Evolutionary conservation across 2,888 invertebrate species (phyloP).

Genomic region (Melanchra persicariae): DNA sequence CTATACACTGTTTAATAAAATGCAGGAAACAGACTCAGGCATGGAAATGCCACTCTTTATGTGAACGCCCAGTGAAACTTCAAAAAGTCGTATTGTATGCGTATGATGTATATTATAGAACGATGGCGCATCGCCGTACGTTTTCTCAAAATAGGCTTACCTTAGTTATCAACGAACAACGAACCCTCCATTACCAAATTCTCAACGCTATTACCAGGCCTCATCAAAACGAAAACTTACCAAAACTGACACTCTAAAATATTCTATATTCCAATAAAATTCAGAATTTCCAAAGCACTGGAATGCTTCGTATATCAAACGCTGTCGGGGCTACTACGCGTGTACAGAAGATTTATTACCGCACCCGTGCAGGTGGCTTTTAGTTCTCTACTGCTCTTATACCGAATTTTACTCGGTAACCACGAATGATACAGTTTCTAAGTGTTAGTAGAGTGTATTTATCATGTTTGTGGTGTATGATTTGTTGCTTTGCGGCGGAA

Average conservation of each 20-base stretch:
- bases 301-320: conserved; percentile 65
- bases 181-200: too few species aligned
- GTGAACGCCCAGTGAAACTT: neutral
- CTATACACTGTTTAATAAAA: neutral
- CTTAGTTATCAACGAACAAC: too few species aligned
- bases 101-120: too few species aligned
- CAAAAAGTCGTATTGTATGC: too few species aligned
- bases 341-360: conserved; percentile 65
- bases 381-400: conserved; percentile 56
- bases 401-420: conserved; percentile 46
- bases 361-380: conserved; percentile 68
- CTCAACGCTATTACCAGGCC: neutral
- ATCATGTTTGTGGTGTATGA: conserved; percentile 24
- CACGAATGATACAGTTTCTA: conserved; percentile 43
- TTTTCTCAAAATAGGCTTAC: too few species aligned
- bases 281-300: conserved; percentile 52
- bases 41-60: neutral
- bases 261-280: conserved; percentile 48
- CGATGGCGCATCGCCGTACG: too few species aligned
- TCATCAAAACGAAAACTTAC: neutral
- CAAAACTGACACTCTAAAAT: neutral
- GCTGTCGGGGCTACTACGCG: conserved; percentile 60
- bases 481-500: conserved; percentile 9
- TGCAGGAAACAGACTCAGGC: neutral
- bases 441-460: conserved; percentile 36